Conservation (phyloP, 2,797 vertebrate genomes). For the Phoeniculus purpureus region DNA sequence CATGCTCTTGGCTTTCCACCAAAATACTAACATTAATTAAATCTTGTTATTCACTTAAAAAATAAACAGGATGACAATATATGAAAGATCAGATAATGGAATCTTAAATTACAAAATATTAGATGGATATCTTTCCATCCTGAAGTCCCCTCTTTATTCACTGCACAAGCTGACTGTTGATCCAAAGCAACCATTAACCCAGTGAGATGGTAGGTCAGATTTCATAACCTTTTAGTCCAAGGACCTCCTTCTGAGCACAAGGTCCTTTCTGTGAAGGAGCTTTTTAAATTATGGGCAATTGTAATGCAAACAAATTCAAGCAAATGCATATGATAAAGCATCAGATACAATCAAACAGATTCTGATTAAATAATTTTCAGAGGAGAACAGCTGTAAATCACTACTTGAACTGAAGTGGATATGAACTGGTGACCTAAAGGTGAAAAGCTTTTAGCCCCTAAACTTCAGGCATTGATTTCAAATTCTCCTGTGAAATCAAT, state of each 20-base stretch:
- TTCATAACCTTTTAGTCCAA: constrained; percentile 13
- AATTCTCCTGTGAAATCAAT: constrained; percentile 65
- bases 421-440: constrained; percentile 65
- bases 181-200: neutral
- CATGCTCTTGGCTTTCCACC: neutral
- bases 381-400: constrained; percentile 13
- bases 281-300: constrained; percentile 25
- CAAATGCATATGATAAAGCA: constrained; percentile 39
- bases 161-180: neutral
- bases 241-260: neutral
- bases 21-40: neutral
- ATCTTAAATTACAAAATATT: neutral
- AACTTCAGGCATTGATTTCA: constrained; percentile 68
- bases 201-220: neutral
- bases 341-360: constrained; percentile 3
- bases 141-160: neutral
- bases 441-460: constrained; percentile 69
- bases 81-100: neutral
- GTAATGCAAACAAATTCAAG: constrained; percentile 37
- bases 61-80: neutral
- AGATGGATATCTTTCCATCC: neutral
- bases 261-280: neutral
- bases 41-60: neutral
- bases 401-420: neutral
- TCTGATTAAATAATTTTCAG: constrained; percentile 57